phyloP scores from a whole-genome alignment of 2,113 vertebrate genomes.

The Acrocephalus arundinaceus region DNA sequence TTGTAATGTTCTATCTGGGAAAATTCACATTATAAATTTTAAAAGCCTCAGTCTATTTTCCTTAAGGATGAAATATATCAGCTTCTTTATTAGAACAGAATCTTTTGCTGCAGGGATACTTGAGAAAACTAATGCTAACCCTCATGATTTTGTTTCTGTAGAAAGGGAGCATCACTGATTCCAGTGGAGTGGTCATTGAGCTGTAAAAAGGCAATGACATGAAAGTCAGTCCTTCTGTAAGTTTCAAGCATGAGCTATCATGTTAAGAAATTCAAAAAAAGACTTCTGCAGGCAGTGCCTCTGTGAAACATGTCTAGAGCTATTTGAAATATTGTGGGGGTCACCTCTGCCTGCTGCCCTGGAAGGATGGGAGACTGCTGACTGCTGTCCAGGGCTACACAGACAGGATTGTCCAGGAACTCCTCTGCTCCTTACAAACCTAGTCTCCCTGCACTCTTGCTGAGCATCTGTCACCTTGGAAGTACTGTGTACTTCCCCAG shows the following conservation, averaged over 20 bases:
- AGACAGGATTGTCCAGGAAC: background rate
- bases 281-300: background rate
- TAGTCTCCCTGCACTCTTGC: background rate
- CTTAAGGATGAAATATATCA: background rate
- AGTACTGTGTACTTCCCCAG: background rate
- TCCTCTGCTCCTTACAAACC: background rate
- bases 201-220: background rate
- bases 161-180: background rate
- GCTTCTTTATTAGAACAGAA: background rate
- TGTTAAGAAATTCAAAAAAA: background rate
- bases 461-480: background rate
- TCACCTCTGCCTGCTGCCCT: background rate
- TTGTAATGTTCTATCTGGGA: background rate
- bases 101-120: background rate
- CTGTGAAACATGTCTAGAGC: background rate
- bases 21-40: background rate
- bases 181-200: background rate
- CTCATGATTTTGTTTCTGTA: background rate
- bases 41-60: background rate
- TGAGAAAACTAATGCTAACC: background rate
- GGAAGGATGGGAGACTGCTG: fast-evolving
- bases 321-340: background rate
- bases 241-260: background rate
- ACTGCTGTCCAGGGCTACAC: too few species aligned
- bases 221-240: background rate